Evolutionary conservation across 2,113 vertebrate species (phyloP).

Genomic region (Orthonyx spaldingii): DNA sequence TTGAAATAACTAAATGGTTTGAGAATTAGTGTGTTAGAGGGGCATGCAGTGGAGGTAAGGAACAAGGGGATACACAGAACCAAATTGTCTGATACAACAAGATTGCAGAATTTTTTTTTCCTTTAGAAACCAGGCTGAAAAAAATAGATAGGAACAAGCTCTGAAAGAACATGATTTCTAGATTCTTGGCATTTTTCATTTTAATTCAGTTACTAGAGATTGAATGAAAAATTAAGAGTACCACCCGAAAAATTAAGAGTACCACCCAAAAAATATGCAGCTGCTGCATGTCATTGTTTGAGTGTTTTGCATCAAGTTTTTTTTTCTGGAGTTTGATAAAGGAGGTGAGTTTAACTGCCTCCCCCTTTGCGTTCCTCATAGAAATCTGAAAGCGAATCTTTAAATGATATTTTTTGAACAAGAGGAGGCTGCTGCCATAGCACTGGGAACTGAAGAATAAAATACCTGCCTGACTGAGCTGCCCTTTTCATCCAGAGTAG

Average conservation of each 20-base stretch:
- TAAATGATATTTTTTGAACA: not conserved
- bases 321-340: not conserved
- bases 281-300: not conserved
- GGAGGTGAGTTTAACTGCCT: not conserved
- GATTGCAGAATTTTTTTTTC: not conserved
- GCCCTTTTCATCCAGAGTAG: not conserved
- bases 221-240: not conserved
- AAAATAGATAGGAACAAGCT: not conserved
- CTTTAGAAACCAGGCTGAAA: not conserved
- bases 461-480: slow-evolving; percentile 39
- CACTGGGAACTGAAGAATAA: not conserved
- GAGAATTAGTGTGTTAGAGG: not conserved
- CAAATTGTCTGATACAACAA: not conserved
- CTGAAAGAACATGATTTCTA: not conserved
- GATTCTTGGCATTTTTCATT: not conserved
- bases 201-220: not conserved
- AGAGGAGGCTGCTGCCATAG: not conserved
- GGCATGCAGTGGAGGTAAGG: fast-evolving
- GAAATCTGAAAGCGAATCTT: not conserved
- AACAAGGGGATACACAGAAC: not conserved
- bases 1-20: not conserved
- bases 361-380: not conserved
- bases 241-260: not conserved
- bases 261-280: not conserved
- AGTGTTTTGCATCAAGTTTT: not conserved